Evolutionary conservation across 2,888 invertebrate genomes (phyloP).

Genomic region (Andrena marginata): DNA sequence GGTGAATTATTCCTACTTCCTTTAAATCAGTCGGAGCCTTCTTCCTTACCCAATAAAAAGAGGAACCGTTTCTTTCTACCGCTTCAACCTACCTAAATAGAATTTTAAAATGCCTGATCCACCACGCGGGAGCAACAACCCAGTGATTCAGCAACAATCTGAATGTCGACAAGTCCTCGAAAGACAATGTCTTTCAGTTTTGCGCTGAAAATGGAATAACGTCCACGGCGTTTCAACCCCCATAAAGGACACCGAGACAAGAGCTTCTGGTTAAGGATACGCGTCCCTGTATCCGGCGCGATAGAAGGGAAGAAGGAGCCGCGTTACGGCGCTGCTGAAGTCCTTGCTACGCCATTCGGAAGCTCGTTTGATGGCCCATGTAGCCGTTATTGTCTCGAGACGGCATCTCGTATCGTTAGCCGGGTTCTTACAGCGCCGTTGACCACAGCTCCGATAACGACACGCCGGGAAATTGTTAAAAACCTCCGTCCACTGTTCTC

Average conservation of each 20-base stretch:
- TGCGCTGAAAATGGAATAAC: slow-evolving; percentile 17
- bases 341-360: slow-evolving; percentile 81
- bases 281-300: slow-evolving; percentile 57
- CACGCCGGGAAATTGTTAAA: slow-evolving; percentile 80
- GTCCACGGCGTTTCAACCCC: slow-evolving; percentile 70
- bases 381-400: slow-evolving; percentile 83
- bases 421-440: slow-evolving; percentile 70
- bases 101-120: too few relatives aligned
- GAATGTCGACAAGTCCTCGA: slow-evolving; percentile 16
- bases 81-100: too few relatives aligned
- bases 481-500: slow-evolving; percentile 57
- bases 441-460: slow-evolving; percentile 83
- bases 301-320: slow-evolving; percentile 70
- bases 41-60: not conserved
- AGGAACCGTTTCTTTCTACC: too few relatives aligned
- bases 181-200: not conserved
- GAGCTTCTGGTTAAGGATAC: slow-evolving; percentile 66
- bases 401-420: slow-evolving; percentile 71
- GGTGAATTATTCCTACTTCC: slow-evolving; percentile 21
- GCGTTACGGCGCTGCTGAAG: slow-evolving; percentile 77
- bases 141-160: not conserved
- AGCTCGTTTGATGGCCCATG: slow-evolving; percentile 83
- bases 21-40: slow-evolving; percentile 6
- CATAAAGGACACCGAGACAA: slow-evolving; percentile 78
- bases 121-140: too few relatives aligned